Conservation (phyloP, 1,140 invertebrate genomes). For the Panagrolaimus sp. region DNA sequence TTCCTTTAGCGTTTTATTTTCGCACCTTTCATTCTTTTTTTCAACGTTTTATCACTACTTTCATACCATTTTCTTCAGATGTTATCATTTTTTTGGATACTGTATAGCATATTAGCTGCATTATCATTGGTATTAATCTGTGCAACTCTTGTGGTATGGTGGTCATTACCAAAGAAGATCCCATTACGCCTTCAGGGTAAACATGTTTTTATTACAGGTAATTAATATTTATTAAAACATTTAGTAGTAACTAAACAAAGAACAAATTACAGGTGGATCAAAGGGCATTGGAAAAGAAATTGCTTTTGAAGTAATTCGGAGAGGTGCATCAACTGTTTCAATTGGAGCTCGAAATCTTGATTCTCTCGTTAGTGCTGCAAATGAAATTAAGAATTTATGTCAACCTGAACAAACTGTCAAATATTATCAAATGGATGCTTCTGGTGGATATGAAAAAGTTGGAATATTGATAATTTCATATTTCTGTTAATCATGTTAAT, state of each 20-base stretch:
- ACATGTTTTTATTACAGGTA: conserved; percentile 46
- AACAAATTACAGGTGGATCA: conserved; percentile 70
- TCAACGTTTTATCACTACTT: conserved; percentile 3
- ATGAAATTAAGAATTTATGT: conserved; percentile 28
- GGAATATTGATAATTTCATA: not conserved
- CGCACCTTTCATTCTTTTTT: conserved; percentile 16
- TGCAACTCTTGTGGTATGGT: conserved; percentile 9
- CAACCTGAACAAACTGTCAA: conserved; percentile 32
- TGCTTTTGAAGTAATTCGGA: conserved; percentile 71
- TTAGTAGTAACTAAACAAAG: conserved; percentile 25
- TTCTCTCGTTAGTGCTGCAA: conserved; percentile 27
- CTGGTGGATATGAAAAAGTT: conserved; percentile 29
- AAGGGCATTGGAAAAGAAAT: conserved; percentile 85
- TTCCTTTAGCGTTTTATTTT: not conserved
- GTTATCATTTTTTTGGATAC: conserved; percentile 10
- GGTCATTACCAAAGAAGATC: conserved; percentile 22
- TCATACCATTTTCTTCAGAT: conserved; percentile 6
- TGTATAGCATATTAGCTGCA: conserved; percentile 5
- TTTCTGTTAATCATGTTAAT: not conserved
- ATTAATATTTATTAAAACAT: conserved; percentile 1
- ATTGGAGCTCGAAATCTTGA: conserved; percentile 75
- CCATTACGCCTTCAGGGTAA: conserved; percentile 40
- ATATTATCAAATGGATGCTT: conserved; percentile 36
- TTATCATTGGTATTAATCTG: too few species aligned
- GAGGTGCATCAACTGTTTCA: conserved; percentile 76